Conservation (phyloP, 2,888 invertebrate genomes). For the Sphaeridia pumilis region DNA sequence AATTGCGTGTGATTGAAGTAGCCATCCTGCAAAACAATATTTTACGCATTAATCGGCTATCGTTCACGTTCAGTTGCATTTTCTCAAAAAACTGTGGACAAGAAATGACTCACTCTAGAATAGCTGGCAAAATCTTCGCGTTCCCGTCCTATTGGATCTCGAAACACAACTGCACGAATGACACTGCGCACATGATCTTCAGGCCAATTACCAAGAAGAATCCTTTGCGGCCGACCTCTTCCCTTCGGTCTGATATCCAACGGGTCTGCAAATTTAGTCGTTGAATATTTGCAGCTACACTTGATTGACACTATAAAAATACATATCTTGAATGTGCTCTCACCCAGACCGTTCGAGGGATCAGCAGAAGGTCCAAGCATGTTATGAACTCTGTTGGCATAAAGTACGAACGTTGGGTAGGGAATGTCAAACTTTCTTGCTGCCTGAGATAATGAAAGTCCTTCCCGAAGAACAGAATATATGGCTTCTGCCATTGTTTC, state of each 20-base stretch:
- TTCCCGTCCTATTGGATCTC: slow-evolving; percentile 73
- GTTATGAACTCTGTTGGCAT: slow-evolving; percentile 85
- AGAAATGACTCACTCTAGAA: slow-evolving; percentile 45
- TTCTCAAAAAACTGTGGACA: not conserved
- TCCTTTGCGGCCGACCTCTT: slow-evolving; percentile 78
- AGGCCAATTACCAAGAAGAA: slow-evolving; percentile 82
- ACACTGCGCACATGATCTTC: slow-evolving; percentile 88
- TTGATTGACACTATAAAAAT: not conserved
- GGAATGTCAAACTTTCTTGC: slow-evolving; percentile 90
- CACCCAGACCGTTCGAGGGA: slow-evolving; percentile 63
- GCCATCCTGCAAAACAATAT: too few species aligned
- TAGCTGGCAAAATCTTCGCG: slow-evolving; percentile 49
- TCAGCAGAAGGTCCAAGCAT: slow-evolving; percentile 87
- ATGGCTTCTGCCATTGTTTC: slow-evolving; percentile 93
- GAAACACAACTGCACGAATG: slow-evolving; percentile 80
- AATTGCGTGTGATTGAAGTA: too few species aligned
- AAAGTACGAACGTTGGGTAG: slow-evolving; percentile 84
- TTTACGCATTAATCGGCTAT: not conserved
- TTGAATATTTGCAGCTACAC: not conserved
- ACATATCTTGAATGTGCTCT: not conserved
- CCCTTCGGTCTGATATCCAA: slow-evolving; percentile 64
- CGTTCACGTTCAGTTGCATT: not conserved
- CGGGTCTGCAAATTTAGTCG: slow-evolving; percentile 12
- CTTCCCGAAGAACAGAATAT: slow-evolving; percentile 81
- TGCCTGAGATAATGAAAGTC: slow-evolving; percentile 75